Conservation (phyloP, 2,888 invertebrate species). For the Cantharis flavilabris region DNA sequence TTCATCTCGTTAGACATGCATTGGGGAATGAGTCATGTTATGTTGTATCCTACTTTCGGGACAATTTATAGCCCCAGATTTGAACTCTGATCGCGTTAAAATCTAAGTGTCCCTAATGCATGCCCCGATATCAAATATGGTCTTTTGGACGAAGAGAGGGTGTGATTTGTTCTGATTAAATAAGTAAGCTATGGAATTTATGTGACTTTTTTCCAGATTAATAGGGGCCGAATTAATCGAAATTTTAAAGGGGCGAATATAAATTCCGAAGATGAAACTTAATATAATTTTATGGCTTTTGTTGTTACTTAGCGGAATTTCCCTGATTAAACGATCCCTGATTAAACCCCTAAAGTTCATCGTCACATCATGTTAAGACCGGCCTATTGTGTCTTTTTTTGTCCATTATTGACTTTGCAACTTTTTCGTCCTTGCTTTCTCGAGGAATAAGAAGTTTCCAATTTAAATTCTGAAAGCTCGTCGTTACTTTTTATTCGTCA, state of each 20-base stretch:
- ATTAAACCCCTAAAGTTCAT: not conserved
- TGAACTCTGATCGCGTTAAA: constrained; percentile 41
- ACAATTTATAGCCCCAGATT: constrained; percentile 41
- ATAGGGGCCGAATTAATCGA: constrained; percentile 7
- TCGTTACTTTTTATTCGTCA: not conserved
- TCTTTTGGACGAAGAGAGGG: constrained; percentile 9
- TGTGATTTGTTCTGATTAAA: constrained; percentile 28
- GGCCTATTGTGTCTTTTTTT: not conserved
- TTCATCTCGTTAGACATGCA: constrained; percentile 39
- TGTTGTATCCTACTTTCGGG: constrained; percentile 19
- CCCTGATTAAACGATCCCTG: not conserved
- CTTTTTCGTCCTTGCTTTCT: not conserved
- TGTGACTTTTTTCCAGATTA: constrained; percentile 25
- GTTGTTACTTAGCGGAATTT: not conserved
- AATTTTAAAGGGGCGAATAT: not conserved
- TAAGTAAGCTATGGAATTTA: constrained; percentile 33
- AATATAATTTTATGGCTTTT: not conserved
- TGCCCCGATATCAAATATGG: constrained; percentile 19
- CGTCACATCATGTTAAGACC: not conserved
- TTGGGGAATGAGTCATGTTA: constrained; percentile 39
- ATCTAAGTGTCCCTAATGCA: constrained; percentile 36
- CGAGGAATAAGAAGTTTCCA: not conserved
- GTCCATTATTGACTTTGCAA: not conserved
- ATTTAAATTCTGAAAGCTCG: not conserved
- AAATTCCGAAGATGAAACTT: not conserved